Evolutionary conservation across 2,113 vertebrate species (phyloP).

Genomic region (Tamias sibiricus): DNA sequence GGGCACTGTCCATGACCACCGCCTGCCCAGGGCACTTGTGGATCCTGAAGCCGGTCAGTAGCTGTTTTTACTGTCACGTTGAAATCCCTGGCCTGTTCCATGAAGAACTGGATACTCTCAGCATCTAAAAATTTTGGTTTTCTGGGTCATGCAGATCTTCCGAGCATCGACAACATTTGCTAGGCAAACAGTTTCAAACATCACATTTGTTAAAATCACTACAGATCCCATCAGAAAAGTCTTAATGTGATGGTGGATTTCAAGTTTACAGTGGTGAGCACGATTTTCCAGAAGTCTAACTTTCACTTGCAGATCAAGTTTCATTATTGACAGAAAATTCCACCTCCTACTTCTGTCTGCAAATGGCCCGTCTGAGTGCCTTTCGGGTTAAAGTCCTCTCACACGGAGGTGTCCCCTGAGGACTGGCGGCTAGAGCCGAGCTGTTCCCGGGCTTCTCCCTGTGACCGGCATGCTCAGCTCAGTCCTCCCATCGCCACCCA

Average conservation of each 20-base stretch:
- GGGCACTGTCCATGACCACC: not conserved
- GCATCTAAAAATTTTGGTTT: no score
- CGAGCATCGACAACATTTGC: not conserved
- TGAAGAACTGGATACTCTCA: fast-evolving
- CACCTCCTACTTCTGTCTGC: not conserved
- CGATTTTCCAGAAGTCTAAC: not conserved
- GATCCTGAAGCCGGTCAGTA: no score
- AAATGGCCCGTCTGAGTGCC: not conserved
- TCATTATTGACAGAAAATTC: not conserved
- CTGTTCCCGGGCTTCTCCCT: not conserved
- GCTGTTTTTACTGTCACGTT: not conserved
- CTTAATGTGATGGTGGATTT: not conserved
- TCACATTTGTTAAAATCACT: not conserved
- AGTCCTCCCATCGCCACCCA: not conserved
- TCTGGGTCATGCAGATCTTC: not conserved
- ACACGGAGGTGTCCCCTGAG: not conserved
- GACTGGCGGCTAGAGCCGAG: not conserved
- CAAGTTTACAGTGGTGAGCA: not conserved
- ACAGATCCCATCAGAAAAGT: not conserved
- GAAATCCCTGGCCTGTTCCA: no score
- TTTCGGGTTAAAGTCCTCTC: not conserved
- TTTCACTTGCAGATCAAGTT: not conserved
- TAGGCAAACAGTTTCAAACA: not conserved
- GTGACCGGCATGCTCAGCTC: no score
- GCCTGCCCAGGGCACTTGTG: no score